A percentile compares a stretch with the other conserved stretches of the same genome.
phyloP scores from a whole-genome alignment of 2,888 invertebrate genomes.

The Perizoma affinitatum region DNA sequence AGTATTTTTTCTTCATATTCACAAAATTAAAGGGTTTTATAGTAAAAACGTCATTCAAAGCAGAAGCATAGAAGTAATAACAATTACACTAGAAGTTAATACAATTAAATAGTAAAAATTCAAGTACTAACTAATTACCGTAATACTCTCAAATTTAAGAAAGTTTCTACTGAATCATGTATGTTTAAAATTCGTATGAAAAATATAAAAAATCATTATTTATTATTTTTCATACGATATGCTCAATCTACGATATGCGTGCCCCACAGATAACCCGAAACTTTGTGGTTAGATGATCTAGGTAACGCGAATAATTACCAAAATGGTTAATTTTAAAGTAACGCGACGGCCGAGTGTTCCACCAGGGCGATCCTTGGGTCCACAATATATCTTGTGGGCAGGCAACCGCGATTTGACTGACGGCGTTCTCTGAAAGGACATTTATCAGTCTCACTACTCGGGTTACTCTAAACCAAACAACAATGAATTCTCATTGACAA shows the following conservation, averaged over 20 bases:
- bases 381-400: slow-evolving; percentile 83
- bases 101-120: too few species aligned
- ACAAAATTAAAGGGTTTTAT: too few species aligned
- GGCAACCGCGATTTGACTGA: slow-evolving; percentile 84
- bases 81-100: too few species aligned
- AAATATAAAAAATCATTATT: too few species aligned
- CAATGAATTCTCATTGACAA: slow-evolving; percentile 84
- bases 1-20: too few species aligned
- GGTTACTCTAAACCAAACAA: slow-evolving; percentile 83
- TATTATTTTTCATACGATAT: too few species aligned
- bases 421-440: slow-evolving; percentile 82
- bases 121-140: too few species aligned
- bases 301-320: slow-evolving; percentile 56
- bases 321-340: slow-evolving; percentile 78
- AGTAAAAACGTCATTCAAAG: too few species aligned
- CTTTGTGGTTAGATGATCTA: slow-evolving; percentile 37
- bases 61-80: too few species aligned
- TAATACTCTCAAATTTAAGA: too few species aligned
- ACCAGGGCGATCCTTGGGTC: slow-evolving; percentile 75
- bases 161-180: too few species aligned
- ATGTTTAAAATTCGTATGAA: too few species aligned
- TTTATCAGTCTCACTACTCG: slow-evolving; percentile 82
- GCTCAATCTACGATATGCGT: not conserved
- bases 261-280: slow-evolving; percentile 27
- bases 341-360: slow-evolving; percentile 64